Evolutionary conservation across 2,797 vertebrate species (phyloP), one percentile per base, ranked within the genome.

Genomic region (Trichosurus vulpecula): DNA sequence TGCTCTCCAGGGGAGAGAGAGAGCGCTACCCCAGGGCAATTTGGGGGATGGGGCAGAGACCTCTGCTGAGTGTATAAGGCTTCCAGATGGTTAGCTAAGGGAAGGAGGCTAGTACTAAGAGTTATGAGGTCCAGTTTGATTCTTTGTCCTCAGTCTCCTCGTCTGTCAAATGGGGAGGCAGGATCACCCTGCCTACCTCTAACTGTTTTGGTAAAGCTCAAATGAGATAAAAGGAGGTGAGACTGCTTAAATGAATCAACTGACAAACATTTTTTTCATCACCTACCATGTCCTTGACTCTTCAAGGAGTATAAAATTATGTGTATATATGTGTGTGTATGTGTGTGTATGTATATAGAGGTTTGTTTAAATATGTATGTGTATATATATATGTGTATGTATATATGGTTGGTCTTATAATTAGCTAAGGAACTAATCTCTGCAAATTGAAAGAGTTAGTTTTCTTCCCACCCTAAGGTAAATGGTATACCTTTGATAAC

Each of bases 301-400:
- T 81, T 81, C 25, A 81, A 47, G 19, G n/a, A 81, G n/a, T 25
- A 25, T 81, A 47, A 47, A 81, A 41, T 81, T 41, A 22, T 10
- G 47, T 41, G 3, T 41, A 22, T 0, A 41, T 1, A 8, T 58
- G 2, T 31, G 29, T 56, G 55, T 6, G 6, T 55, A 5, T 27
- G 9, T 55, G 22, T 55, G 2, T 55, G 1, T 29, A 0, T 56
- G 25, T 29, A 2, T 56, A 1, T 29, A 6, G 56, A 1, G 16
- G 14, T 54, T 2, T 54, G 16, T 54, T 0, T 58, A 30, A 3
- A 3, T 13, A 4, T 35, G 14, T 13, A 6, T 16, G 4, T 0
- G 61, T 12, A 31, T 31, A 9, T 31, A 0, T 12, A 31, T 31
- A 13, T 14, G 35, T 13, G 0, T 31, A 14, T 12, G 0, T 13